Conservation (phyloP, 2,888 invertebrate species). For the Eulithis prunata region DNA sequence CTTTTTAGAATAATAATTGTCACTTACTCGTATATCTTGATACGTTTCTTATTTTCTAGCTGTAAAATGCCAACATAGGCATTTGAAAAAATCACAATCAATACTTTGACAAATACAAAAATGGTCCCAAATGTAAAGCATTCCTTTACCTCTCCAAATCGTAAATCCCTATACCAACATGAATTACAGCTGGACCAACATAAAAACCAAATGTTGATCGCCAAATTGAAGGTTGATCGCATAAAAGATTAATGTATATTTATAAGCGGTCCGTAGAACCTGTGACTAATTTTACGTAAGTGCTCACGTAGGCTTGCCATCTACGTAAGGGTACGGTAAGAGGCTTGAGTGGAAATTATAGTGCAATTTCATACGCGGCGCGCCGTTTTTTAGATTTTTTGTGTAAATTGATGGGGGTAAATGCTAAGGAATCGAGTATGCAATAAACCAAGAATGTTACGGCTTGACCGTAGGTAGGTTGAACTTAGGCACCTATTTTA, state of each 20-base stretch:
- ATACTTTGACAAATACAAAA: background rate
- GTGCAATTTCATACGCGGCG: slow-evolving; percentile 51
- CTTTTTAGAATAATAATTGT: too few species aligned
- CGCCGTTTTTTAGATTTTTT: slow-evolving; percentile 42
- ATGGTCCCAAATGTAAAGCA: background rate
- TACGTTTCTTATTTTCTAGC: too few species aligned
- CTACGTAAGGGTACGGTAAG: slow-evolving; percentile 56
- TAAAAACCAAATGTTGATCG: slow-evolving; percentile 19
- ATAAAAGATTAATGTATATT: slow-evolving; percentile 40
- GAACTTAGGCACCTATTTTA: slow-evolving; percentile 6
- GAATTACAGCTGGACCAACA: slow-evolving; percentile 9
- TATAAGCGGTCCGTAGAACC: slow-evolving; percentile 51
- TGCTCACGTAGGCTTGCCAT: slow-evolving; percentile 62
- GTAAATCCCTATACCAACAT: background rate
- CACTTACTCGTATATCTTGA: too few species aligned
- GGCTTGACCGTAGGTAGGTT: slow-evolving; percentile 17
- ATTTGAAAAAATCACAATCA: too few species aligned
- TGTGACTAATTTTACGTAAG: slow-evolving; percentile 62
- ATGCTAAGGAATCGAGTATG: slow-evolving; percentile 33
- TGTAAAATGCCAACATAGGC: too few species aligned
- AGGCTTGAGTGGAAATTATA: slow-evolving; percentile 62
- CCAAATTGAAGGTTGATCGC: slow-evolving; percentile 41
- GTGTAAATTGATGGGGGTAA: slow-evolving; percentile 42
- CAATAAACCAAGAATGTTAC: slow-evolving; percentile 31
- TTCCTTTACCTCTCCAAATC: background rate